Conservation (phyloP, 2,113 vertebrate genomes). For the Calidris pugnax region DNA sequence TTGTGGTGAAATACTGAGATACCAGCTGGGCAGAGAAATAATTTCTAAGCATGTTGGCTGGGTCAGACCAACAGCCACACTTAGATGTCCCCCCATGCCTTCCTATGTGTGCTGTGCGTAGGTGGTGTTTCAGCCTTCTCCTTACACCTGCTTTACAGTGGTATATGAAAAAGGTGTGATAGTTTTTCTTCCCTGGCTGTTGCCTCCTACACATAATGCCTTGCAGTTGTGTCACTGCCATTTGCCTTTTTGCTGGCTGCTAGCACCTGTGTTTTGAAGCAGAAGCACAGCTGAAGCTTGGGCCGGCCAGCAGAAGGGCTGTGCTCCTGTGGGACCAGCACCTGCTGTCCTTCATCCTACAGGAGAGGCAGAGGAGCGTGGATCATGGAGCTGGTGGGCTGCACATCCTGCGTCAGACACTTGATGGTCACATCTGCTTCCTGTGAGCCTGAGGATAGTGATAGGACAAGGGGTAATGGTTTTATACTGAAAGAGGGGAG, state of each 20-base stretch:
- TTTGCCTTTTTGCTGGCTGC: background rate
- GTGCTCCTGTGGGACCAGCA: background rate
- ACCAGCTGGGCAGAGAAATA: background rate
- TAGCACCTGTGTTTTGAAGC: background rate
- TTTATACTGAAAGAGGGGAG: background rate
- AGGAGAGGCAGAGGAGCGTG: accelerated
- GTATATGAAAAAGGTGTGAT: background rate
- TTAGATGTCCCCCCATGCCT: background rate
- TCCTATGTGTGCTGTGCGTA: background rate
- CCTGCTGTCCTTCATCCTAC: accelerated
- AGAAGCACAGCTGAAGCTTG: background rate
- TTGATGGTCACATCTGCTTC: background rate
- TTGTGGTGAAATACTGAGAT: background rate
- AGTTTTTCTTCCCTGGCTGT: background rate
- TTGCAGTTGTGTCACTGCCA: background rate
- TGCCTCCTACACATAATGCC: background rate
- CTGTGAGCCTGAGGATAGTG: background rate
- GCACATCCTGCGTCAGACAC: background rate
- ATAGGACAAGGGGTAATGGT: background rate
- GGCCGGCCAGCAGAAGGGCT: background rate
- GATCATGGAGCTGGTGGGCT: background rate
- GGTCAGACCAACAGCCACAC: accelerated
- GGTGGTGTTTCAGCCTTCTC: background rate
- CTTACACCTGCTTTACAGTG: background rate
- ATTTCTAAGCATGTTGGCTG: background rate